phyloP scores from a whole-genome alignment of 37 sponge, comb jelly and placozoan genomes.

The Haliclona indistincta region DNA sequence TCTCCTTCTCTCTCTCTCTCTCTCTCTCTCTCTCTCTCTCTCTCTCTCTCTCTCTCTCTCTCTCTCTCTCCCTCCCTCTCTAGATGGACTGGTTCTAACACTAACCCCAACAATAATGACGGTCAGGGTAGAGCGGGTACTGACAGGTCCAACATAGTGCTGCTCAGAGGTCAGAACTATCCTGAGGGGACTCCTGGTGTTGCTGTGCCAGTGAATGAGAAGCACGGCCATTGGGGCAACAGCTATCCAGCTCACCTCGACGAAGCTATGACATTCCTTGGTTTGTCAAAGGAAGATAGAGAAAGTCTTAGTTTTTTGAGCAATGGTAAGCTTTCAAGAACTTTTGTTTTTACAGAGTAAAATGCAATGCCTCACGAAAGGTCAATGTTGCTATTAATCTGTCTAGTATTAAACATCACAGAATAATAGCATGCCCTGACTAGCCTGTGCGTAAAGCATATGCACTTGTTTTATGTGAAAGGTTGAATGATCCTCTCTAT shows the following conservation, averaged over 20 bases:
- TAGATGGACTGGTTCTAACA: constrained; percentile 99
- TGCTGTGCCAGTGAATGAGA: constrained; percentile 20
- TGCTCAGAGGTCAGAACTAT: constrained; percentile 66
- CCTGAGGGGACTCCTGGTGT: constrained; percentile 51
- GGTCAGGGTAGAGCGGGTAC: constrained; percentile 95
- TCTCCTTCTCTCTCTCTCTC: too few species aligned
- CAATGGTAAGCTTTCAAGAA: constrained; percentile 25
- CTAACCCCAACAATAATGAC: constrained; percentile 96
- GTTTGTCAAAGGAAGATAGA: constrained; percentile 31
- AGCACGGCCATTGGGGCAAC: constrained; percentile 88
- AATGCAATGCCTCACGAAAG: background rate
- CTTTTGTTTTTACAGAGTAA: background rate
- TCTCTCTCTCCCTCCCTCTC: background rate
- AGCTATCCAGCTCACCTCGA: constrained; percentile 82
- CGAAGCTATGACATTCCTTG: constrained; percentile 59
- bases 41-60: background rate
- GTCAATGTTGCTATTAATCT: background rate
- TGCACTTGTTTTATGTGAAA: too few species aligned
- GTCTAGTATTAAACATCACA: background rate
- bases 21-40: background rate
- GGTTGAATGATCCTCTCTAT: background rate
- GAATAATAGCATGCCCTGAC: background rate
- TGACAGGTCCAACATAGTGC: constrained; percentile 94
- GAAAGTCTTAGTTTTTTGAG: constrained; percentile 57
- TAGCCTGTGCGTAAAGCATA: background rate